Conservation (phyloP, 2,888 invertebrate species). For the Pinctada fucata region DNA sequence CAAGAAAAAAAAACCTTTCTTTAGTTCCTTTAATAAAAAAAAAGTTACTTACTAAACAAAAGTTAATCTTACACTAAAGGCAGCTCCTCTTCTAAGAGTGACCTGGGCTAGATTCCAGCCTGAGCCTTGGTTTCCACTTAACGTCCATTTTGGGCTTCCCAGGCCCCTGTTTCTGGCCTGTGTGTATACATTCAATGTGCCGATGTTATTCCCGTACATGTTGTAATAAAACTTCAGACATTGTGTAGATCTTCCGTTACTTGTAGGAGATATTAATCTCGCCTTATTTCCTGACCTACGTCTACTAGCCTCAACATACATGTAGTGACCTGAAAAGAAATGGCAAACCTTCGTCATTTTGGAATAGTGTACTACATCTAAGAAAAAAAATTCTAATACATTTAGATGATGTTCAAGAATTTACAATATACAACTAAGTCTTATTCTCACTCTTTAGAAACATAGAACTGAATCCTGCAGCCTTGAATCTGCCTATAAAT, state of each 20-base stretch:
- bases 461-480: background rate
- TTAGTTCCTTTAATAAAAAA: too few relatives aligned
- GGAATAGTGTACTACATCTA: background rate
- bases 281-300: constrained; percentile 49
- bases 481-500: too few relatives aligned
- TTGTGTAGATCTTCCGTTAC: constrained; percentile 40
- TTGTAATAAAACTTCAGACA: constrained; percentile 70
- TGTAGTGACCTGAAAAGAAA: constrained; percentile 75
- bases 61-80: too few relatives aligned
- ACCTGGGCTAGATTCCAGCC: constrained; percentile 61
- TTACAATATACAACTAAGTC: too few relatives aligned
- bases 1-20: too few relatives aligned
- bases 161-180: constrained; percentile 41
- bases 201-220: constrained; percentile 67
- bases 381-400: too few relatives aligned
- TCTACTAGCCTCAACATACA: constrained; percentile 80
- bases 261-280: constrained; percentile 55
- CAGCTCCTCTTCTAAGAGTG: constrained; percentile 38
- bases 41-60: too few relatives aligned
- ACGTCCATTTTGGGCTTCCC: constrained; percentile 51
- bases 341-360: background rate
- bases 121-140: constrained; percentile 59
- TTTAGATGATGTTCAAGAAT: too few relatives aligned
- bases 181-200: constrained; percentile 59
- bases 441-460: background rate